phyloP scores from a whole-genome alignment of 2,113 vertebrate genomes.

The Balaeniceps rex region DNA sequence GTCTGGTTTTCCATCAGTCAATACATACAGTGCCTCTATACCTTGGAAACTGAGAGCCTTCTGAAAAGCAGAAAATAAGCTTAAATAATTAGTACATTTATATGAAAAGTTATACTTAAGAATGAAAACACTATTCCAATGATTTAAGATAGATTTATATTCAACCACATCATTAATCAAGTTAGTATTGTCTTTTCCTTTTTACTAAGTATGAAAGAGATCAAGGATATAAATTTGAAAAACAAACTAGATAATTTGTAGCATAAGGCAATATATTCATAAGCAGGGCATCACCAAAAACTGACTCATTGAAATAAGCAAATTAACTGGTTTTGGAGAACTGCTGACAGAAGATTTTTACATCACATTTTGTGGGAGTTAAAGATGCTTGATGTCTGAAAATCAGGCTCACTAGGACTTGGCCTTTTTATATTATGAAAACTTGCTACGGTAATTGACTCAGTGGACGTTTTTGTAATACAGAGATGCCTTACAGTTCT shows the following conservation, averaged over 20 bases:
- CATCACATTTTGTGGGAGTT: neutral
- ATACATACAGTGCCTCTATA: slow-evolving; percentile 75
- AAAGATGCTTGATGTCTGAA: neutral
- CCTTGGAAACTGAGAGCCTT: slow-evolving; percentile 67
- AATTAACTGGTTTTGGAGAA: neutral
- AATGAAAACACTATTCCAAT: neutral
- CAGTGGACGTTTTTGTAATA: neutral
- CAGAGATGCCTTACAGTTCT: neutral
- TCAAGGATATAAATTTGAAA: neutral
- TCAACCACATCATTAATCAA: neutral
- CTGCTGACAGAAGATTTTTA: neutral
- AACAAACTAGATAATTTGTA: neutral
- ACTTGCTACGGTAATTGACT: neutral
- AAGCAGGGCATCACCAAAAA: neutral
- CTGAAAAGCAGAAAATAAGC: slow-evolving; percentile 58
- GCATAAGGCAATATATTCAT: neutral
- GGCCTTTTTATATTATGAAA: neutral
- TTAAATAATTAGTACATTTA: neutral
- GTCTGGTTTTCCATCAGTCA: slow-evolving; percentile 82
- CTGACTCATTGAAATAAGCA: neutral
- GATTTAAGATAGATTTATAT: neutral
- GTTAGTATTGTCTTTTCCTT: neutral
- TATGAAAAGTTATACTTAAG: neutral
- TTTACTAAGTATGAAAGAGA: neutral
- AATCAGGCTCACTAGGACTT: neutral